These are phyloP conservation scores for Halcyon chelicuti DNA, from an alignment of 2,797 vertebrate genomes.

Conservation along the genomic window DNA sequence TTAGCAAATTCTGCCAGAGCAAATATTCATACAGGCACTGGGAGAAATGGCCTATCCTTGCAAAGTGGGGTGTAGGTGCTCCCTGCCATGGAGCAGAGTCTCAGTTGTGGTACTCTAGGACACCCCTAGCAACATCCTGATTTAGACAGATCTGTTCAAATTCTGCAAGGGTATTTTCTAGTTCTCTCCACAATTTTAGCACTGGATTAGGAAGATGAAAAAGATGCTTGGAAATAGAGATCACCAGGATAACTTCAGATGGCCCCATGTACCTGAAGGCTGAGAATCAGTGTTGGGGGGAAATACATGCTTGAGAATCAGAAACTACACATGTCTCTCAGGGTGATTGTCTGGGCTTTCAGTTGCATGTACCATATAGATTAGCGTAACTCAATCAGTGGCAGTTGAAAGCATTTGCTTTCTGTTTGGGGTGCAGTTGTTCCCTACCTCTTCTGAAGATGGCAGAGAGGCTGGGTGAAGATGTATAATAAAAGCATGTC, in stretches of 20 bases:
- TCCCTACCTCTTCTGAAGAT: neutral
- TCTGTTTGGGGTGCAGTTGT: neutral
- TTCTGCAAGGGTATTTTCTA: neutral
- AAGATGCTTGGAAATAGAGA: neutral
- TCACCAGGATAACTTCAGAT: neutral
- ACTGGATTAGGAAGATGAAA: neutral
- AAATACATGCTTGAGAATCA: neutral
- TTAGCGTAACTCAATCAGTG: neutral
- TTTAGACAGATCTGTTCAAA: neutral
- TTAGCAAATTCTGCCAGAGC: neutral
- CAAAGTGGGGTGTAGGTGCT: neutral
- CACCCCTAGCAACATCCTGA: neutral
- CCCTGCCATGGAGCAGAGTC: neutral
- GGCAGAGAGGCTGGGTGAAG: neutral
- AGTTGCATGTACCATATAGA: neutral
- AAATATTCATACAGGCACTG: neutral
- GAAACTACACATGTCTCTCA: neutral
- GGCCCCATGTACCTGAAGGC: neutral
- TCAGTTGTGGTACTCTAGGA: neutral
- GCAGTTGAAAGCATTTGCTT: neutral
- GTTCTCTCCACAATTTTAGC: neutral
- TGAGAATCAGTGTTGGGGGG: neutral
- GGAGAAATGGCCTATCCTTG: neutral
- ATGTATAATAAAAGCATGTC: neutral
- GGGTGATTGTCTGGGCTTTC: neutral